Evolutionary conservation across 1,140 invertebrate species (phyloP).

Genomic region (Notospermus geniculatus): DNA sequence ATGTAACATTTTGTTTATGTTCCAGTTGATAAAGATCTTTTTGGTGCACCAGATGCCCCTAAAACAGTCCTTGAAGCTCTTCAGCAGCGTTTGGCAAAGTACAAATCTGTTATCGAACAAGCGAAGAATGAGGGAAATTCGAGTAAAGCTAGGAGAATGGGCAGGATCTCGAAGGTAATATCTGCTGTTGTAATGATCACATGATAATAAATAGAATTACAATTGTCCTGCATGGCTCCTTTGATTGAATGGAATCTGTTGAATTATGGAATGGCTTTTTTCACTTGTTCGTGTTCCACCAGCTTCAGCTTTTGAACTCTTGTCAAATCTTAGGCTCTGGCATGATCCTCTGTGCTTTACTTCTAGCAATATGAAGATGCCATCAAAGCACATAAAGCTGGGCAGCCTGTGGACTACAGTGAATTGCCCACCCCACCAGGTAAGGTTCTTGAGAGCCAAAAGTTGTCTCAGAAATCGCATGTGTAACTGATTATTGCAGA

Average conservation of each 20-base stretch:
- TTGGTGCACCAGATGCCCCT: conserved; percentile 50
- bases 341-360: too few species aligned
- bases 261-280: too few species aligned
- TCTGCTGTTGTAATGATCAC: not conserved
- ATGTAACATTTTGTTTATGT: too few species aligned
- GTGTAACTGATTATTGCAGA: too few species aligned
- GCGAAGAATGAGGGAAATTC: conserved; percentile 75
- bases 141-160: conserved; percentile 83
- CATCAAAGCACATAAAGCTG: conserved; percentile 73
- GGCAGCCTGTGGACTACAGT: conserved; percentile 73
- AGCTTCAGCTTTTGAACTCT: too few species aligned
- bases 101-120: conserved; percentile 64
- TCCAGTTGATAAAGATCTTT: conserved; percentile 42
- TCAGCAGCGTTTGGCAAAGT: conserved; percentile 78
- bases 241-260: too few species aligned
- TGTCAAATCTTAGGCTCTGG: too few species aligned
- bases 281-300: too few species aligned
- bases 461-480: too few species aligned
- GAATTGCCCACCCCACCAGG: conserved; percentile 88
- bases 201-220: too few species aligned
- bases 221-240: too few species aligned
- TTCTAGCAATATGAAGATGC: conserved; percentile 90
- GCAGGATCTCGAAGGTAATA: conserved; percentile 77
- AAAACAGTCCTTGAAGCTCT: conserved; percentile 74
- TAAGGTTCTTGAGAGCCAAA: too few species aligned